Conservation (phyloP, 2,888 invertebrate species). For the Phasia obesa region DNA sequence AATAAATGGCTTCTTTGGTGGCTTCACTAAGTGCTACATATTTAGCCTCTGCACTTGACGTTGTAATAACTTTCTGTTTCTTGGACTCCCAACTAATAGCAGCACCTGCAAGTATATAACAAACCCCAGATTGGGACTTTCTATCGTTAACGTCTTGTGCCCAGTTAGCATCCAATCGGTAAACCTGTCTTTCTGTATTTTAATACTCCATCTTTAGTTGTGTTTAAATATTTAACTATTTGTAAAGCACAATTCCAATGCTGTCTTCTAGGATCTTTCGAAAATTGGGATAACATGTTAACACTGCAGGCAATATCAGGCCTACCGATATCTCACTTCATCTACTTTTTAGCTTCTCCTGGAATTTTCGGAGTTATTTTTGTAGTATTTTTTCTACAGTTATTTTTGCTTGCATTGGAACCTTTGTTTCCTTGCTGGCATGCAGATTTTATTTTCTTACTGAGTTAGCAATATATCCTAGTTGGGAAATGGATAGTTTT, state of each 20-base stretch:
- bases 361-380: not conserved
- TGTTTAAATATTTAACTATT: conserved; percentile 9
- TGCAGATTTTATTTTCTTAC: not conserved
- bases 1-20: no score
- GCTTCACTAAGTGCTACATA: no score
- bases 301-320: conserved; percentile 6
- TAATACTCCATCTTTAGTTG: not conserved
- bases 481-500: not conserved
- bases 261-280: not conserved
- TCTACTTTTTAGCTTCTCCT: conserved; percentile 7
- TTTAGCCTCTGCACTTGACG: no score
- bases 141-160: no score
- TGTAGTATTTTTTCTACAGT: not conserved
- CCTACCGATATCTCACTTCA: not conserved
- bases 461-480: not conserved
- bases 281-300: conserved; percentile 4
- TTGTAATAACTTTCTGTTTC: not conserved
- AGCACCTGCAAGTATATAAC: not conserved
- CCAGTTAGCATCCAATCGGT: conserved; percentile 2
- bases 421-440: not conserved
- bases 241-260: no score
- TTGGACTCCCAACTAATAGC: not conserved
- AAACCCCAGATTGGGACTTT: not conserved
- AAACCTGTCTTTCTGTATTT: conserved; percentile 8
- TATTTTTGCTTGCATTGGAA: not conserved